These are phyloP conservation scores for Aporophyla nigra DNA, from an alignment of 2,888 invertebrate species.

Conservation along the genomic window DNA sequence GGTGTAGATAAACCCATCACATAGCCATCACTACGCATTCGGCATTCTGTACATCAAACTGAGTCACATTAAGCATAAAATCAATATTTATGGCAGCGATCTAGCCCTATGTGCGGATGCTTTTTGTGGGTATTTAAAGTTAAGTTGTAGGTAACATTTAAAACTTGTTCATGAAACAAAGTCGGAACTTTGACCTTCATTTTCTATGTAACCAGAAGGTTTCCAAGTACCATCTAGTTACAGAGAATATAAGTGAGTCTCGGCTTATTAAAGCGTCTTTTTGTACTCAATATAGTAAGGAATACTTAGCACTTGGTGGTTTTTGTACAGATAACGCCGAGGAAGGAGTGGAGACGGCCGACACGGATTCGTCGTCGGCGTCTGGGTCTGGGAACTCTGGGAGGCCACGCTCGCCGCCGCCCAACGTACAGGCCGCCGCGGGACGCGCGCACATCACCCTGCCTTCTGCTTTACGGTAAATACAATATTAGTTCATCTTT, in stretches of 20 bases:
- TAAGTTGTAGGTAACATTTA: not conserved
- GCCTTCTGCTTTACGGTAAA: slow-evolving; percentile 84
- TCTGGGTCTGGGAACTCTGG: slow-evolving; percentile 73
- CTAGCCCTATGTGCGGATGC: not conserved
- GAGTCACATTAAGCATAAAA: no score
- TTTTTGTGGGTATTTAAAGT: not conserved
- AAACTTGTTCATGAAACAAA: not conserved
- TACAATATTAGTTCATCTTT: slow-evolving; percentile 1
- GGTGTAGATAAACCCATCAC: not conserved
- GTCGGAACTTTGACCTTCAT: not conserved
- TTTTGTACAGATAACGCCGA: slow-evolving; percentile 47
- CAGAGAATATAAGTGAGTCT: no score
- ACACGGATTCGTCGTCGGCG: slow-evolving; percentile 89
- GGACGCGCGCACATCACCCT: slow-evolving; percentile 83
- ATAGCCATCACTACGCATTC: not conserved
- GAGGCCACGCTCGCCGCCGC: slow-evolving; percentile 83
- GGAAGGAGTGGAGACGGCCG: slow-evolving; percentile 82
- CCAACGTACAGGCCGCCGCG: slow-evolving; percentile 66
- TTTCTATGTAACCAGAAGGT: no score
- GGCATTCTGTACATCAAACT: no score
- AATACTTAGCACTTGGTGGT: slow-evolving; percentile 11
- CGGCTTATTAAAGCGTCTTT: no score
- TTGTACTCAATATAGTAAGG: not conserved
- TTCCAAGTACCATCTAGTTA: no score
- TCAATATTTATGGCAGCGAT: not conserved